These are phyloP conservation scores for Gisinianus flammeolus DNA, from an alignment of 2,888 invertebrate species.

Conservation along the genomic window DNA sequence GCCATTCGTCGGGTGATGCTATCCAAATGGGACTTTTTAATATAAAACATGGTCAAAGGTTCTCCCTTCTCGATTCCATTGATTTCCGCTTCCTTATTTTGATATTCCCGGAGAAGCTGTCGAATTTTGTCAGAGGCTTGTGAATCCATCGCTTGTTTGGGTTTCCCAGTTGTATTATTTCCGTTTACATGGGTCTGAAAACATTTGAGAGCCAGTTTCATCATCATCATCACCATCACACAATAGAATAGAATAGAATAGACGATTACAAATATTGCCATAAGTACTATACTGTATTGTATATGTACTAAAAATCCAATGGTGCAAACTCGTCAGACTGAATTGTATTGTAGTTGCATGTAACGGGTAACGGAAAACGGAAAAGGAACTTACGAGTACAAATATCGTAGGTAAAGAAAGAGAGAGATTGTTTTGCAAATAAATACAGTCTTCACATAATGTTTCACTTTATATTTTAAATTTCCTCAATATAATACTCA, in stretches of 20 bases:
- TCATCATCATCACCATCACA: no score
- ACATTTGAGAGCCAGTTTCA: no score
- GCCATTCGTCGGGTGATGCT: slow-evolving; percentile 48
- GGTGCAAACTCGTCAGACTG: background rate
- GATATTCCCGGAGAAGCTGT: slow-evolving; percentile 48
- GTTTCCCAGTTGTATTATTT: background rate
- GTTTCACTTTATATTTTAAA: no score
- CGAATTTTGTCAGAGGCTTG: slow-evolving; percentile 11
- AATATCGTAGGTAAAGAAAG: no score
- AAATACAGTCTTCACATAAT: no score
- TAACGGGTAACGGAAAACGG: no score
- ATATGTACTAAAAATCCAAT: background rate
- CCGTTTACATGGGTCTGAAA: background rate
- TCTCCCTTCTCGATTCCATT: slow-evolving; percentile 51
- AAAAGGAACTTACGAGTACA: no score
- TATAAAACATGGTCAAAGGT: slow-evolving; percentile 56
- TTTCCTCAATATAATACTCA: no score
- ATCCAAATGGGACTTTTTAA: slow-evolving; percentile 53
- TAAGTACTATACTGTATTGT: background rate
- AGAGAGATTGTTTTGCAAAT: no score
- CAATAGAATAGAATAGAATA: background rate
- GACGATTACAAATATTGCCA: background rate
- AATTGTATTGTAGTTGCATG: no score
- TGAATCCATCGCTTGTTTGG: background rate
- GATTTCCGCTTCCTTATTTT: slow-evolving; percentile 51